Evolutionary conservation across 2,797 vertebrate genomes (phyloP).

Genomic region (Poecilia gillii): DNA sequence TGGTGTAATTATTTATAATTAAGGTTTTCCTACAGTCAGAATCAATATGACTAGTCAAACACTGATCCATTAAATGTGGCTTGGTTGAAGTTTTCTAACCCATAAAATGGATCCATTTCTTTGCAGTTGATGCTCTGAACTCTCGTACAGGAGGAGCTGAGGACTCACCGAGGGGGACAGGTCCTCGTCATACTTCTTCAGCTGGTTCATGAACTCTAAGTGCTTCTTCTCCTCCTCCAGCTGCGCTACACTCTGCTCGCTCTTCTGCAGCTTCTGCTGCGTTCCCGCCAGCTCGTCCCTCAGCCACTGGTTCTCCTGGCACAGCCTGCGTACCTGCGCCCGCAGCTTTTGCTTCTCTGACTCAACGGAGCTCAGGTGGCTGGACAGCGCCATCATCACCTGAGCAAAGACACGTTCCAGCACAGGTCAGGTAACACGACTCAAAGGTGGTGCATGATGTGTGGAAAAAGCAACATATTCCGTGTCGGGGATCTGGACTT

Average conservation of each 20-base stretch:
- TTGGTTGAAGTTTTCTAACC: not conserved
- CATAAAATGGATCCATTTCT: not conserved
- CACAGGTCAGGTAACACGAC: too few species aligned
- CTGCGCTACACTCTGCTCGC: constrained; percentile 95
- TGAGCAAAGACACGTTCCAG: constrained; percentile 42
- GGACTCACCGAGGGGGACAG: constrained; percentile 86
- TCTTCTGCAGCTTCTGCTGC: constrained; percentile 96
- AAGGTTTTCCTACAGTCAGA: not conserved
- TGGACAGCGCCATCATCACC: constrained; percentile 98
- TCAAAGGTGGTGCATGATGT: not conserved
- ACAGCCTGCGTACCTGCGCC: constrained; percentile 94
- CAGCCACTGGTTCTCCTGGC: constrained; percentile 99
- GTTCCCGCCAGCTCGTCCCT: constrained; percentile 95
- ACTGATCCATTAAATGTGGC: not conserved
- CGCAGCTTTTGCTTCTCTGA: constrained; percentile 98
- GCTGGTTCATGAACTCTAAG: constrained; percentile 97
- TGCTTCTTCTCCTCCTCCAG: constrained; percentile 99
- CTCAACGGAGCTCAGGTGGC: constrained; percentile 94
- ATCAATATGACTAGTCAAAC: not conserved
- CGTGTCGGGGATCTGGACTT: too few species aligned
- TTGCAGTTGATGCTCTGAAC: not conserved
- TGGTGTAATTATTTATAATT: not conserved
- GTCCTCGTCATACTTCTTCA: constrained; percentile 97
- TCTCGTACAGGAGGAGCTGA: not conserved
- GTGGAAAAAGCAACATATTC: not conserved